Base-by-base conservation (phyloP, 2,888 invertebrate genomes). In the Galerucella pusilla region DNA sequence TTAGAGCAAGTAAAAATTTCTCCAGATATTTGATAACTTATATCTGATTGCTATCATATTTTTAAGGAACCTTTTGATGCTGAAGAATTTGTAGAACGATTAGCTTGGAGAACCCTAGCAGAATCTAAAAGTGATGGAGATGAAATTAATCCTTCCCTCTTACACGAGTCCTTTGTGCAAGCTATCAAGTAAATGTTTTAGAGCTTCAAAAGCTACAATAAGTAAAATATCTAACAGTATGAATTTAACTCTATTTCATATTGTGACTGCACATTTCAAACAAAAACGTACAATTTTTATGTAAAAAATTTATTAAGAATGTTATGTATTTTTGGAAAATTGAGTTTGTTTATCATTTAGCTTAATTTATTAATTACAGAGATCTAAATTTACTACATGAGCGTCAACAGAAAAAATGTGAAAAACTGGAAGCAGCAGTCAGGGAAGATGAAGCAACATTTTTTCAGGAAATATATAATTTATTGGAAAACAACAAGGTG, bases 51-150 rank as follows among this genome's bases (percentile, higher is more conserved):
- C 46, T 54, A 59, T 61, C 54, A 10, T 20, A 67, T 42, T 59
- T 87, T 88, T 73, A 83, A 99, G 97, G 98, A 98, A 85, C 97
- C 98, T 0, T 99, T 98, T 86, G 97, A 98, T 89, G 94, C 97
- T 12, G 96, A 97, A 84, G 98, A 98, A 86, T 99, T 99, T 89
- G 97, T 99, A 1, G 99, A 99, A 87, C 91, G 98, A 72, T 90
- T 99, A 84, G 98, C 98, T 57, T 97, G 98, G 93, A 91, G 97
- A 81, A 96, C 97, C 67, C 96, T 96, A 86, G 92, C 92, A 61
- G 92, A 92, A 79, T 90, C 90, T 20, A 89, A 88, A 82, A 93
- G 92, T 82, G 94, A 93, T 83, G 88, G 89, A 57, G 91, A 92
- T 25, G 93, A 92, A 79, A 96, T 97, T 87, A 95, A 97, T 88